Conservation (phyloP, 2,113 vertebrate species). For the Clarias batrachus region DNA sequence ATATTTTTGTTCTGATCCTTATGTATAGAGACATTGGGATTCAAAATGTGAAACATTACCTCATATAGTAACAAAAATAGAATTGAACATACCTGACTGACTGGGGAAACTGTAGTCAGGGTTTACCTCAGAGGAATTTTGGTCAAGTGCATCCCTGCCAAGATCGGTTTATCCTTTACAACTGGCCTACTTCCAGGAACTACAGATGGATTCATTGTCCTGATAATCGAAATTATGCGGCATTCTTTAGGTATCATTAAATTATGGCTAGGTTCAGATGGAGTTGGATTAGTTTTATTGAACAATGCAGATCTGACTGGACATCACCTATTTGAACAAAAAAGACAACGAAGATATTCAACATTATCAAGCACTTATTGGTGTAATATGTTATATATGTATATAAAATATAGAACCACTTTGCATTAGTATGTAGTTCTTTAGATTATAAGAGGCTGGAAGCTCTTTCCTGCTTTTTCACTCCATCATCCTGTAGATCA, state of each 20-base stretch:
- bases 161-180: not conserved
- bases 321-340: not conserved
- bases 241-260: not conserved
- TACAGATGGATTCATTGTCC: not conserved
- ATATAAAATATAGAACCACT: not conserved
- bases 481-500: not conserved
- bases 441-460: not conserved
- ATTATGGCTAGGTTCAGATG: not conserved
- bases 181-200: constrained; percentile 11
- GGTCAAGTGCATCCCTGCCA: not conserved
- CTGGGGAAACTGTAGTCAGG: not conserved
- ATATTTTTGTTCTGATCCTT: not conserved
- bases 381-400: not conserved
- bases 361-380: not conserved
- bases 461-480: not conserved
- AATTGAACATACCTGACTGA: not conserved
- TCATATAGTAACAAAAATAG: not conserved
- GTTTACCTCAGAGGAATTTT: not conserved
- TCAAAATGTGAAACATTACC: not conserved
- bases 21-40: not conserved
- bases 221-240: not conserved
- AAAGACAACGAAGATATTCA: not conserved
- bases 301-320: not conserved
- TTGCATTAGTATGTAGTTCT: not conserved
- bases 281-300: not conserved